A percentile compares a stretch with the other conserved stretches of the same genome.
Evolutionary conservation across 2,113 vertebrate genomes (phyloP).

Genomic region (Ochotona curzoniae): DNA sequence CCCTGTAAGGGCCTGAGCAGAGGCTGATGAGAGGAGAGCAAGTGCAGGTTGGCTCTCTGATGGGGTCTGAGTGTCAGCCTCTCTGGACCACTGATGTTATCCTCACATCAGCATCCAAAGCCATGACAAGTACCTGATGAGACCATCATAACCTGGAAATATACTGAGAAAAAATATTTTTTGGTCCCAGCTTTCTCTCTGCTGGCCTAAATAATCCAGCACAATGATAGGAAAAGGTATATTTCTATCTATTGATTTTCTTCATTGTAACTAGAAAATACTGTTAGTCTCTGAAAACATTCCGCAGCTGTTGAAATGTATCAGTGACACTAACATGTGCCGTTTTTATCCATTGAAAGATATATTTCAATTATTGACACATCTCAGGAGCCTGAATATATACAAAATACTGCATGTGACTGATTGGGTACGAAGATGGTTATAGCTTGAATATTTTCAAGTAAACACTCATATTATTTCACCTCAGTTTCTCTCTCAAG

Average conservation of each 20-base stretch:
- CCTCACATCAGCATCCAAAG: background rate
- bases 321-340: background rate
- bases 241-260: background rate
- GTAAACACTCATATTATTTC: background rate
- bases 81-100: background rate
- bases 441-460: background rate
- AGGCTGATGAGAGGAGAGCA: background rate
- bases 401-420: background rate
- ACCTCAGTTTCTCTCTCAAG: background rate
- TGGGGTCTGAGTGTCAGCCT: background rate
- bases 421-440: too few species aligned
- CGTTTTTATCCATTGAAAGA: background rate
- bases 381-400: background rate
- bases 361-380: background rate
- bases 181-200: too few species aligned
- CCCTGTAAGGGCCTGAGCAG: accelerated
- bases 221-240: background rate
- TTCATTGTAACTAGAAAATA: background rate
- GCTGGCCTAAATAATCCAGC: too few species aligned
- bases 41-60: background rate
- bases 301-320: background rate
- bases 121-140: background rate
- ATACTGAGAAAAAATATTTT: background rate
- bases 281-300: background rate
- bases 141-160: background rate